phyloP scores from a whole-genome alignment of 2,888 invertebrate species.

The Mythimna vitellina region DNA sequence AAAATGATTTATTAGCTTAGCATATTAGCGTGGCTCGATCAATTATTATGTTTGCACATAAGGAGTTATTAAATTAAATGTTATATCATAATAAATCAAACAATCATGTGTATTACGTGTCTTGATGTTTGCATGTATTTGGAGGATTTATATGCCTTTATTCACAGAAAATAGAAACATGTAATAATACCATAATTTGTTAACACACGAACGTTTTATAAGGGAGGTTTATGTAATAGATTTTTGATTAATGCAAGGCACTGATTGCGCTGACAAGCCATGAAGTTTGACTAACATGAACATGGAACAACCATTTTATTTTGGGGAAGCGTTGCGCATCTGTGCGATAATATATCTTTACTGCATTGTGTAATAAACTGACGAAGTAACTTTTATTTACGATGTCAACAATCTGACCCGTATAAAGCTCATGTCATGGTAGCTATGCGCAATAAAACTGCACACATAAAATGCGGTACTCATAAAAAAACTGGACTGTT shows the following conservation, averaged over 20 bases:
- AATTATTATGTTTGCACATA: slow-evolving; percentile 6
- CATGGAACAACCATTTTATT: slow-evolving; percentile 17
- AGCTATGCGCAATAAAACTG: slow-evolving; percentile 39
- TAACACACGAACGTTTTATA: slow-evolving; percentile 28
- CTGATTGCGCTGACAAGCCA: slow-evolving; percentile 2
- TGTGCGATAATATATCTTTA: slow-evolving; percentile 29
- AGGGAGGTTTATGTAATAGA: slow-evolving; percentile 19
- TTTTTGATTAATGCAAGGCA: neutral
- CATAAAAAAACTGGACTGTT: slow-evolving; percentile 31
- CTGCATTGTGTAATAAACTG: slow-evolving; percentile 38
- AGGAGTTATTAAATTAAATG: slow-evolving; percentile 32
- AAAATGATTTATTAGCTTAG: slow-evolving; percentile 39
- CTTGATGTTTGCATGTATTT: slow-evolving; percentile 32
- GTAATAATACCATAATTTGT: slow-evolving; percentile 15
- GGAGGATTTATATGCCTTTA: slow-evolving; percentile 29
- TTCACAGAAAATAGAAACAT: slow-evolving; percentile 18
- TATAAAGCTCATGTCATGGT: slow-evolving; percentile 16
- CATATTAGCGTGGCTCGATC: neutral
- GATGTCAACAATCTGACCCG: slow-evolving; percentile 39
- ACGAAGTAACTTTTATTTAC: slow-evolving; percentile 47
- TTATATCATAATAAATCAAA: slow-evolving; percentile 24
- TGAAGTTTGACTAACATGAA: slow-evolving; percentile 20
- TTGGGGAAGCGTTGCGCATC: slow-evolving; percentile 25
- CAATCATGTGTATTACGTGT: slow-evolving; percentile 29
- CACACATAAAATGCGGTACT: slow-evolving; percentile 22